Conservation (phyloP, 2,888 invertebrate genomes). For the Phortica magna region DNA sequence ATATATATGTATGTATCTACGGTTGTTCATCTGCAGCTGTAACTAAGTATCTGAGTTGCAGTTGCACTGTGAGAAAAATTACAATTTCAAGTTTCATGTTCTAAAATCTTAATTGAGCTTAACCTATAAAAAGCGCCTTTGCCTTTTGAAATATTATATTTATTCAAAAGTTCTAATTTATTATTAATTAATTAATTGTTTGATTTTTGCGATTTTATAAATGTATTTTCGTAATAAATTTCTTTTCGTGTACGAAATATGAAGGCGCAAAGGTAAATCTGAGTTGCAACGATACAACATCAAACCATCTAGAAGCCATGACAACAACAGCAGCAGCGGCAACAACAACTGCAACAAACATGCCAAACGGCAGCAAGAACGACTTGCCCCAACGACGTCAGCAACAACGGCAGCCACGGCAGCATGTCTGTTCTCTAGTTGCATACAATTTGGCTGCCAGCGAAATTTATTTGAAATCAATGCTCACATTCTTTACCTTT, state of each 20-base stretch:
- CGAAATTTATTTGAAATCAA: conserved; percentile 74
- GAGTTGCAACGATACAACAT: conserved; percentile 14
- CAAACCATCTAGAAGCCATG: neutral
- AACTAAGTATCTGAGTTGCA: conserved; percentile 38
- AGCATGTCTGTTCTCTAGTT: conserved; percentile 27
- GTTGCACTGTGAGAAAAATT: neutral
- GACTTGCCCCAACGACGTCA: neutral
- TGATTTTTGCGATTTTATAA: neutral
- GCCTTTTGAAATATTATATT: too few species aligned
- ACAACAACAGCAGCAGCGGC: conserved; percentile 15
- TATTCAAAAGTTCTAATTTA: too few species aligned
- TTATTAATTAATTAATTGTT: too few species aligned
- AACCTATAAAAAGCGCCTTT: too few species aligned
- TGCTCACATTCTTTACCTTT: conserved; percentile 70
- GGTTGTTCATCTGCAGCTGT: conserved; percentile 55
- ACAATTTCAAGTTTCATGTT: too few species aligned
- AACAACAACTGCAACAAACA: neutral
- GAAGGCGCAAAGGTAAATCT: conserved; percentile 15
- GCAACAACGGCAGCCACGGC: conserved; percentile 16
- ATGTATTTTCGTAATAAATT: neutral
- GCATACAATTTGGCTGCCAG: conserved; percentile 73
- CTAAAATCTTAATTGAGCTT: too few species aligned
- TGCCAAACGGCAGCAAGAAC: conserved; percentile 10
- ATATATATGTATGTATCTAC: conserved; percentile 72
- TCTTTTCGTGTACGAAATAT: neutral